Percentiles rank a stretch among this genome's conserved stretches.
phyloP scores from a whole-genome alignment of 53 echinoderm and acorn worm species.

The Echinarachnius parma region DNA sequence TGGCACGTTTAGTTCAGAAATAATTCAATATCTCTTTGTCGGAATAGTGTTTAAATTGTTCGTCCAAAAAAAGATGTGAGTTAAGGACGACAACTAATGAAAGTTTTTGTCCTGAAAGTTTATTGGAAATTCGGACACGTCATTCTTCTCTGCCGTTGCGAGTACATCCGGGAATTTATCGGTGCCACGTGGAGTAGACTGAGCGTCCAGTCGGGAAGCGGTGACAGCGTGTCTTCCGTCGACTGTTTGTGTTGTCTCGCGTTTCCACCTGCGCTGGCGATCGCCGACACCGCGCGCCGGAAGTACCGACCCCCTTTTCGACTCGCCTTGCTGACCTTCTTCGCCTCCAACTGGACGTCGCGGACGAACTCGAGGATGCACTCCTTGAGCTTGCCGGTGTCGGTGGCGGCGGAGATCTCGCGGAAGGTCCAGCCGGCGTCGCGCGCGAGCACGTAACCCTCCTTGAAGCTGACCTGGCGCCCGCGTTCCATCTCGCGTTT shows the following conservation, averaged over 20 bases:
- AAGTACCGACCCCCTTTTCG: conserved; percentile 69
- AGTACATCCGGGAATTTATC: conserved; percentile 5
- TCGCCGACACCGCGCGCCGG: conserved; percentile 75
- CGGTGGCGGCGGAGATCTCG: conserved; percentile 87
- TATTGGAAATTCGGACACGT: conserved; percentile 74
- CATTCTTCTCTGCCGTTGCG: conserved; percentile 77
- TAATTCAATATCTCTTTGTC: too few species aligned
- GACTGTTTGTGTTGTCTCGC: neutral
- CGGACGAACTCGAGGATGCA: conserved; percentile 79
- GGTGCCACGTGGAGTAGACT: conserved; percentile 12
- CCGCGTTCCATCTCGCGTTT: conserved; percentile 93
- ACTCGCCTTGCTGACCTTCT: conserved; percentile 57
- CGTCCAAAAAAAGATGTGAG: too few species aligned
- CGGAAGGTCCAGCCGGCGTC: conserved; percentile 85
- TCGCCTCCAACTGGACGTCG: conserved; percentile 63
- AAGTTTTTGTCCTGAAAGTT: neutral
- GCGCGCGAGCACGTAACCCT: conserved; percentile 73
- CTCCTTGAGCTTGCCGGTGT: conserved; percentile 73
- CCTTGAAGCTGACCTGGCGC: conserved; percentile 74
- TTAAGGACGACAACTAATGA: neutral
- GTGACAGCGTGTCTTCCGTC: conserved; percentile 19
- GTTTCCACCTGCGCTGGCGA: too few species aligned
- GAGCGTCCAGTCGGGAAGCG: conserved; percentile 38
- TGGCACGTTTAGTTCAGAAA: conserved; percentile 11
- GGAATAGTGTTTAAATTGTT: too few species aligned